A percentile compares a stretch with the other conserved stretches of the same genome.
phyloP scores from a whole-genome alignment of 2,888 invertebrate genomes.

The Drosophila mercatorum region DNA sequence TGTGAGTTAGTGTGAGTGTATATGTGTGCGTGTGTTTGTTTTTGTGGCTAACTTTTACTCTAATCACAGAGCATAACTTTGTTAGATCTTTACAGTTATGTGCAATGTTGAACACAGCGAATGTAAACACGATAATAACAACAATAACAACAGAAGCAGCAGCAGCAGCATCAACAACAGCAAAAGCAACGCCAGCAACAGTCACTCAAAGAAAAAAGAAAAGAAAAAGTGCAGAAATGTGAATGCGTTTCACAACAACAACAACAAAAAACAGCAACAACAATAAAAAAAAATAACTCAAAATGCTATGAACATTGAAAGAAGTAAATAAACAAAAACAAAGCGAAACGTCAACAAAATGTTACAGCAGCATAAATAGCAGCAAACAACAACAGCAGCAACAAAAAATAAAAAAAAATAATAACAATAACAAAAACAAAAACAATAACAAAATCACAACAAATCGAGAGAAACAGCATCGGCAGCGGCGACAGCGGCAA shows the following conservation, averaged over 20 bases:
- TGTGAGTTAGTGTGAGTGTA: conserved; percentile 2
- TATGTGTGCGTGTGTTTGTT: not conserved
- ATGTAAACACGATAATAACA: conserved; percentile 48
- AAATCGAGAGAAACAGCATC: not conserved
- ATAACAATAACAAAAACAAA: conserved; percentile 1
- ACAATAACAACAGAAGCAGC: not conserved
- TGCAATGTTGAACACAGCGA: conserved; percentile 61
- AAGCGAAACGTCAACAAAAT: conserved; percentile 26
- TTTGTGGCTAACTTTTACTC: conserved; percentile 22
- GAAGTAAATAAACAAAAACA: conserved; percentile 1
- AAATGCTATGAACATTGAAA: conserved; percentile 23
- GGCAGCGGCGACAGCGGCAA: conserved; percentile 24
- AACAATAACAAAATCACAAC: not conserved
- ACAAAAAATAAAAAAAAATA: not conserved
- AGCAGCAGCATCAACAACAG: conserved; percentile 4
- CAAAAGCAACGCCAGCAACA: conserved; percentile 17
- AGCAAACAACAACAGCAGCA: conserved; percentile 27
- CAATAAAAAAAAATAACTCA: conserved; percentile 29
- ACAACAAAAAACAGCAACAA: conserved; percentile 22
- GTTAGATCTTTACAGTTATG: conserved; percentile 57
- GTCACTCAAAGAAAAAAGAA: conserved; percentile 18
- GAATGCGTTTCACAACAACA: conserved; percentile 39
- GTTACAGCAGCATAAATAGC: conserved; percentile 24
- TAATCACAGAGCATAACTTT: conserved; percentile 17
- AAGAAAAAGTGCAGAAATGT: conserved; percentile 40